Evolutionary conservation across 2,113 vertebrate genomes (phyloP), one percentile per base, ranked within the genome.

Genomic region (Megaptera novaeangliae): DNA sequence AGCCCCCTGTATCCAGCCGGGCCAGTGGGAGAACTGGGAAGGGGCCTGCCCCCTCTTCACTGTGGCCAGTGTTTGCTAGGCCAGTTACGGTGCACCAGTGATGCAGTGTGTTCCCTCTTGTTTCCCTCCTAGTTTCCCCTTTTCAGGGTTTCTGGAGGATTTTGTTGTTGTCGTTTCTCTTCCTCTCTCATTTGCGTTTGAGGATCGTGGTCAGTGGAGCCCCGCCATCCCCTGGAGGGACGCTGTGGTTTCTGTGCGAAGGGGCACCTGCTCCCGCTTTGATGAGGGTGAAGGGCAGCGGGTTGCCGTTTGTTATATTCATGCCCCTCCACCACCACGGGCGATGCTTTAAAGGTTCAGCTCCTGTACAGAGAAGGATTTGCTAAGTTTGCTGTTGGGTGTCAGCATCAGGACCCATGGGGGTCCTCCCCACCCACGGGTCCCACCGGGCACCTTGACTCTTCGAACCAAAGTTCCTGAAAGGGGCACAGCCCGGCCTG

Each of bases 11-110:
- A 5, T 31, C 66, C 74, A 31, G 21, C 88, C 3, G 64, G 90
- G 77, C 91, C 34, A 2, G 46, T 13, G 91, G 91, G 75, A 27
- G 31, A n/a, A 11, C 71, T 34, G 85, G 96, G n/a, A 9, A 68
- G 85, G 91, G 63, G n/a, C 80, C 59, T 15, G 55, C n/a, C 41
- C 31, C 29, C 59, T 36, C 85, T 83, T 96, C 97, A 98, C 97
- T 97, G 97, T 95, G 97, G 97, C 85, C 95, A 31, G 92, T 55
- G 96, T 95, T 90, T 6, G 97, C 98, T 98, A 99, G 98, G 98
- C 99, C 98, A 99, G 98, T 98, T 98, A 98, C 98, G 98, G 98
- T 97, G 46, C 98, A 98, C 98, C 98, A 98, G 98, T 98, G 99
- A 98, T 57, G 87, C 92, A 52, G 98, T 96, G 98, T 98, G 88